A percentile compares a stretch with the other conserved stretches of the same genome.
phyloP scores from a whole-genome alignment of 2,797 vertebrate genomes.

The Gouania willdenowi region DNA sequence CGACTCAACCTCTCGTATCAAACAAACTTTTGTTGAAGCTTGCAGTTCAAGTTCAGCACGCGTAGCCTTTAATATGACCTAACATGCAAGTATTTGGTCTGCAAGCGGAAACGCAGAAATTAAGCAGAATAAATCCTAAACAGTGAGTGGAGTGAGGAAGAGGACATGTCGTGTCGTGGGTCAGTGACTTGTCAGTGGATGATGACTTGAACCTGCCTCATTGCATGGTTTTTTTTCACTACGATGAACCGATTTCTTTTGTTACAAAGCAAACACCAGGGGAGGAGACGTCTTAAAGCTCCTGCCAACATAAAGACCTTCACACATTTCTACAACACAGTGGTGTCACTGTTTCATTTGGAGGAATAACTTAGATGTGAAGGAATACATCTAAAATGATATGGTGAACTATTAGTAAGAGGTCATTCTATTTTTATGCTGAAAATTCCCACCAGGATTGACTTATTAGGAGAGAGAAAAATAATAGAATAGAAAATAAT shows the following conservation, averaged over 20 bases:
- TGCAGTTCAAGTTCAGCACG: no score
- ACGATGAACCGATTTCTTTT: constrained; percentile 19
- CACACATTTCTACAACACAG: constrained; percentile 15
- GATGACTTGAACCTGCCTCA: constrained; percentile 22
- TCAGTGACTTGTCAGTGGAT: constrained; percentile 13
- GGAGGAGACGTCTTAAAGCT: background rate
- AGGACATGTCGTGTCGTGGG: constrained; percentile 5
- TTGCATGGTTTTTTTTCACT: constrained; percentile 7
- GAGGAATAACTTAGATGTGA: no score
- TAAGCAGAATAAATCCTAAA: no score
- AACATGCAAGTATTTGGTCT: no score
- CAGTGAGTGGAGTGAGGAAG: constrained; percentile 1
- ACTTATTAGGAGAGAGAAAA: no score
- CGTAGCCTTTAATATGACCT: no score
- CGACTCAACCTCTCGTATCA: no score
- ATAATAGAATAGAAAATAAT: background rate
- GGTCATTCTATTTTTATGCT: constrained; percentile 8
- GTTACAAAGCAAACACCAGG: constrained; percentile 11
- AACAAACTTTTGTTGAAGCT: no score
- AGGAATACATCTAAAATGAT: no score
- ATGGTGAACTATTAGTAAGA: no score
- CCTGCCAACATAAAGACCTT: constrained; percentile 8
- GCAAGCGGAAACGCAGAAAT: no score
- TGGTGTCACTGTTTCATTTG: constrained; percentile 15
- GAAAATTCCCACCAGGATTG: background rate